Evolutionary conservation across 2,113 vertebrate species (phyloP), one percentile per base, ranked within the genome.

Genomic region (Alectura lathami): DNA sequence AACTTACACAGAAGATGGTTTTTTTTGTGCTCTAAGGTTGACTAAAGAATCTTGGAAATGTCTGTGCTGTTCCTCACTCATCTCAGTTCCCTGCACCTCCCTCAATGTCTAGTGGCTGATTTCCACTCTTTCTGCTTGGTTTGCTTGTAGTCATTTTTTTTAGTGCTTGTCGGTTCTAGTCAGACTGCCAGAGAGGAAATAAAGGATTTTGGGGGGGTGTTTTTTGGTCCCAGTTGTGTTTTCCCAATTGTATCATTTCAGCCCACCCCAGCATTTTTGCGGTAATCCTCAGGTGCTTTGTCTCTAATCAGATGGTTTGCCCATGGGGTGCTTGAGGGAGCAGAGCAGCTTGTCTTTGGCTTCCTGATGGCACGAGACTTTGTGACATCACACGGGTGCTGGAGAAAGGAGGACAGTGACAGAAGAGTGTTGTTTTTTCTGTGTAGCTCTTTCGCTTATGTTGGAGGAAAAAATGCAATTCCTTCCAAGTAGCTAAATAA

Each of bases 11-110:
- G 9, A 34, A 29, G 26, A 5, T 23, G 43, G 8, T 15, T 32
- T 9, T 8, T 21, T 26, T 32, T 54, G 14, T 64, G 53, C 50
- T 69, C 15, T 27, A 36, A 17, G 22, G 15, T 22, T 57, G 53
- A 16, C 38, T 64, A 21, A 42, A 36, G 64, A 32, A 53, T 1
- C 32, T 30, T 11, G 14, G 0, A 13, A 50, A 2, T 5, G 5
- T 7, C 8, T 13, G 9, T 1, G 2, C 3, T 10, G 5, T 5
- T 48, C 23, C 30, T 34, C 43, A 16, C 23, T n/a, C 8, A 1
- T 9, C 10, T 68, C 12, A 0, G 48, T 70, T 15, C 23, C 34
- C 51, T 54, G 0, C 38, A 24, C 50, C 21, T 69, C 17, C 4
- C 1, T 34, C 29, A 6, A 56, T 7, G 13, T 17, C 30, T 77